Evolutionary conservation across 2,888 invertebrate genomes (phyloP), one percentile per base, ranked within the genome.

Genomic region (Villa cingulata): DNA sequence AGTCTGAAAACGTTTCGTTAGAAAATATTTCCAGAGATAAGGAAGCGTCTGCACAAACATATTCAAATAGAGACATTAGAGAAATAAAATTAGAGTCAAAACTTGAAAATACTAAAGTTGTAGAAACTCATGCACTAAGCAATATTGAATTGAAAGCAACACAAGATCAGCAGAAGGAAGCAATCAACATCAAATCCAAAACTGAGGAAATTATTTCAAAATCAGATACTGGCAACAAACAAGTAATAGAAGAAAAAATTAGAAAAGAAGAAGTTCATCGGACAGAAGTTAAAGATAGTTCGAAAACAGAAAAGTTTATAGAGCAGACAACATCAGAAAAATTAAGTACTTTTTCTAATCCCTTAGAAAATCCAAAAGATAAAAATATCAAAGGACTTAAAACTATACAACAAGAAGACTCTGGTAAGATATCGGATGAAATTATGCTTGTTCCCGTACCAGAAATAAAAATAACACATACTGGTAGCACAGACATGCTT

Each of bases 351-450:
- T 14, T 14, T 34, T 18, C 17, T 2, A 39, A 39, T 32, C 29
- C 39, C 18, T 39, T 39, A 18, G 14, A 46, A n/a, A 38, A 36
- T 5, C 37, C 36, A 18, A 44, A 44, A 19, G n/a, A 10, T 40
- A 20, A 18, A 19, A 43, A 41, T 40, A 36, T 47, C 39, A 45
- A 47, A 36, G 29, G 55, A 54, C 46, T 51, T 47, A 46, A 37
- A 16, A 51, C 53, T 46, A n/a, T n/a, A n/a, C 43, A 51, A 38
- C 23, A 41, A 43, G 40, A 14, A 17, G 41, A 37, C 16, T 17
- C 51, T 43, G 51, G 51, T 51, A 51, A 51, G 51, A 45, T 37
- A 46, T 27, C 18, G 4, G 23, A 41, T 32, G 19, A 38, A 37
- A 19, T 46, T 17, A 9, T 17, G 16, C 20, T 40, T 32, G 20